Percentiles rank a stretch among this genome's conserved stretches.
phyloP scores from a whole-genome alignment of 2,888 invertebrate species.

The Fabriciana adippe region DNA sequence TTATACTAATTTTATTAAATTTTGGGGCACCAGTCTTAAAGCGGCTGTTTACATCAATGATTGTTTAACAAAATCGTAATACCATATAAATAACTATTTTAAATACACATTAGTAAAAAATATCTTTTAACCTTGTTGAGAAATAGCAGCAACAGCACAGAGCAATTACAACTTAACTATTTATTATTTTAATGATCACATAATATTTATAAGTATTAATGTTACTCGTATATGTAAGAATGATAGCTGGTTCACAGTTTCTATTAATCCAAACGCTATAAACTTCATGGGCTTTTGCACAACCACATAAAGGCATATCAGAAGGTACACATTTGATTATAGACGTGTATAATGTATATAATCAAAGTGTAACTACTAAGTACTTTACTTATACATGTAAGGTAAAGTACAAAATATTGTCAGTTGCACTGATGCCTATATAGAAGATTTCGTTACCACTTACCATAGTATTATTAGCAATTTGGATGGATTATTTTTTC shows the following conservation, averaged over 20 bases:
- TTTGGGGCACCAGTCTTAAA: constrained; percentile 12
- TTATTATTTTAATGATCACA: constrained; percentile 4
- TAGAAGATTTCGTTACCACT: too few species aligned
- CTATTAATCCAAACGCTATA: too few species aligned
- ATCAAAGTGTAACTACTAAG: too few species aligned
- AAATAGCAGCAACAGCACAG: background rate
- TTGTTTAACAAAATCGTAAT: background rate
- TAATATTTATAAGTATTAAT: background rate
- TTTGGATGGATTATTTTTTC: background rate
- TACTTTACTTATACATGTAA: too few species aligned
- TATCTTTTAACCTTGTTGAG: background rate
- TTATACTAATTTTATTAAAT: background rate
- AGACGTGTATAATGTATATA: too few species aligned
- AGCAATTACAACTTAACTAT: background rate
- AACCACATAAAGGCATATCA: too few species aligned
- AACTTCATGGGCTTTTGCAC: too few species aligned
- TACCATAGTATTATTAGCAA: background rate
- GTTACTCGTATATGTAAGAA: background rate
- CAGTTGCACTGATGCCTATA: too few species aligned
- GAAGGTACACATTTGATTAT: too few species aligned
- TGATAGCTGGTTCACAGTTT: too few species aligned
- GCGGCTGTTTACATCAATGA: background rate
- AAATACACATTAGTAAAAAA: constrained; percentile 6
- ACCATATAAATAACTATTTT: background rate
- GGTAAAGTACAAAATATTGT: too few species aligned